phyloP scores from a whole-genome alignment of 2,113 vertebrate genomes.

The Glaucomys volans region DNA sequence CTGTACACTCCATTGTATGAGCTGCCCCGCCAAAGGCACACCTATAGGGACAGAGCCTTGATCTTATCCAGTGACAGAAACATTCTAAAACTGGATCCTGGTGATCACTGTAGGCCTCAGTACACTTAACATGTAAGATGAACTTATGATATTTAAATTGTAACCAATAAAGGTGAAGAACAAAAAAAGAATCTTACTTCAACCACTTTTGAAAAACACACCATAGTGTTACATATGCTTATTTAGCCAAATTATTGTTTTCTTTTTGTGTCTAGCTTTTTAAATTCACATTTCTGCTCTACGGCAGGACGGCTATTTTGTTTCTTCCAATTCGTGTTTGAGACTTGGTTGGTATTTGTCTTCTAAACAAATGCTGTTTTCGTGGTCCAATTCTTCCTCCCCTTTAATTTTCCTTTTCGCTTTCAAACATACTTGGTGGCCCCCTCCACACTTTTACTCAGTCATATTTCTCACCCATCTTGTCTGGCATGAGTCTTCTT shows the following conservation, averaged over 20 bases:
- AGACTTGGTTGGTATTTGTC: not conserved
- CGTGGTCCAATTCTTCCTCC: not conserved
- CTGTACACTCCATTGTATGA: no score
- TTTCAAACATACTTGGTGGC: not conserved
- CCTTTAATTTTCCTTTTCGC: conserved; percentile 39
- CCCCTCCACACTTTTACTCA: not conserved
- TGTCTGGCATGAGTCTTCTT: not conserved
- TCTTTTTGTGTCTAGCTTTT: not conserved
- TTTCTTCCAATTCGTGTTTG: conserved; percentile 11
- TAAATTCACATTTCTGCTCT: not conserved
- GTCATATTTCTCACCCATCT: not conserved
- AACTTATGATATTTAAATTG: not conserved
- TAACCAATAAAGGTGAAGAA: not conserved
- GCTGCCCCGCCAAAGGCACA: not conserved
- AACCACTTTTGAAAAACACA: not conserved
- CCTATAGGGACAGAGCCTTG: not conserved
- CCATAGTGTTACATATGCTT: rapidly evolving
- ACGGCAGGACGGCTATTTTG: not conserved
- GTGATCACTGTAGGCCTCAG: not conserved
- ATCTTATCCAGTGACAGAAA: not conserved
- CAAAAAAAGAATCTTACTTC: not conserved
- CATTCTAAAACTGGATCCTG: not conserved
- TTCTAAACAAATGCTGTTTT: not conserved
- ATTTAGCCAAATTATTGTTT: not conserved
- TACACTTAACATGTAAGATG: not conserved